A percentile compares a stretch with the other conserved stretches of the same genome.
Conservation (phyloP, 2,888 invertebrate species). For the Sarcophaga carnaria region DNA sequence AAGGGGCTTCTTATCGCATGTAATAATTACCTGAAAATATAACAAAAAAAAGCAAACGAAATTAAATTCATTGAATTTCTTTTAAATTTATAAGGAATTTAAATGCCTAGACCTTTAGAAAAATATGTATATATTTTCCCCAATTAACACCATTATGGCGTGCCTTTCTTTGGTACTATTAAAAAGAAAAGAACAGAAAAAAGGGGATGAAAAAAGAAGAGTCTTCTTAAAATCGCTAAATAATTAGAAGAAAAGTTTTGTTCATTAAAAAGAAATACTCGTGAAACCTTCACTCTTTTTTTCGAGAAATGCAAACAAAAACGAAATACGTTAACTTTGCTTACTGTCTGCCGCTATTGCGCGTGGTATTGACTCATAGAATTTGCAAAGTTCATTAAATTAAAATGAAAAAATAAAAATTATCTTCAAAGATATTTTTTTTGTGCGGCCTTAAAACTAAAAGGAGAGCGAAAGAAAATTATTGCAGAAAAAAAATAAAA, state of each 20-base stretch:
- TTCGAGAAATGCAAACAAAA: background rate
- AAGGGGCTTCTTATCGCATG: background rate
- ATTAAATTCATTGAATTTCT: background rate
- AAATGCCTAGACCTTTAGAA: background rate
- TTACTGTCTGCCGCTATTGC: background rate
- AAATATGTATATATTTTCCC: background rate
- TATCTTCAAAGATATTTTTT: constrained; percentile 9
- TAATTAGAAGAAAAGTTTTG: constrained; percentile 27
- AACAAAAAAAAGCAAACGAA: background rate
- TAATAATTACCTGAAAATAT: constrained; percentile 54
- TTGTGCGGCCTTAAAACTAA: background rate
- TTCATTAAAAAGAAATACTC: background rate
- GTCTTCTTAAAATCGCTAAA: background rate
- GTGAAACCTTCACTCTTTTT: background rate
- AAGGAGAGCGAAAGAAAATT: background rate
- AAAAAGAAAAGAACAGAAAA: background rate
- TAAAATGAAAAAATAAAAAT: constrained; percentile 2
- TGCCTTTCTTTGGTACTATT: background rate
- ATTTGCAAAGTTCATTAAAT: constrained; percentile 20
- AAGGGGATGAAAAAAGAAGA: too few relatives aligned
- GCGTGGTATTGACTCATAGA: background rate
- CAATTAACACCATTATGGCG: background rate
- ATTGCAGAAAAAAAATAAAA: background rate
- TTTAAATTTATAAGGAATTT: background rate
- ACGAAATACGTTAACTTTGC: background rate